Conservation (phyloP, 1,140 invertebrate species). For the Ditylenchus dipsaci region DNA sequence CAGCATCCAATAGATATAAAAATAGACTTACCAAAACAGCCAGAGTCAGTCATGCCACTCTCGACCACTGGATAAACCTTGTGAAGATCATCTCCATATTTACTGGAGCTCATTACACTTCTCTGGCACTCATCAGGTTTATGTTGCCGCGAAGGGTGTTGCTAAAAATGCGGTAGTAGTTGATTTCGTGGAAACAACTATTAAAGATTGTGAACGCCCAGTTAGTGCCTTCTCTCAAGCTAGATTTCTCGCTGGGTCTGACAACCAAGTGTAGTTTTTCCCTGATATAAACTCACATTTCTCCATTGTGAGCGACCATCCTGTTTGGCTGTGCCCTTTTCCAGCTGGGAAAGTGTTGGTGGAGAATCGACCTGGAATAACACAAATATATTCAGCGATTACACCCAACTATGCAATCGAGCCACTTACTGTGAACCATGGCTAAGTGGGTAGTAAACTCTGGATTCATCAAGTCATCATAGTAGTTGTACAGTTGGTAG, state of each 20-base stretch:
- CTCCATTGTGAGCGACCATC: conserved; percentile 93
- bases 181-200: not conserved
- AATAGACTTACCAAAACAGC: conserved; percentile 68
- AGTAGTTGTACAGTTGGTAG: conserved; percentile 86
- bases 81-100: conserved; percentile 76
- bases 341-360: conserved; percentile 99
- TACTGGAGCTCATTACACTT: conserved; percentile 86
- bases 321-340: conserved; percentile 90
- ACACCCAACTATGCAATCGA: not conserved
- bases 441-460: conserved; percentile 88
- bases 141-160: conserved; percentile 96
- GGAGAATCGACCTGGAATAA: conserved; percentile 69
- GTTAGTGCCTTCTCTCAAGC: too few relatives aligned
- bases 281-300: too few relatives aligned
- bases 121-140: conserved; percentile 94
- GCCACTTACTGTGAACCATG: conserved; percentile 76
- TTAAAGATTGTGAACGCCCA: not conserved
- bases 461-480: conserved; percentile 69
- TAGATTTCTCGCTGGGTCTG: too few relatives aligned
- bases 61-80: conserved; percentile 94
- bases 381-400: not conserved
- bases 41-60: conserved; percentile 92
- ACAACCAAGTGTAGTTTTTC: too few relatives aligned
- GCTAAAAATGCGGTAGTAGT: too few relatives aligned
- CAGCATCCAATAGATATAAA: too few relatives aligned